Percentiles rank a stretch among this genome's conserved stretches.
Evolutionary conservation across 2,113 vertebrate species (phyloP).

Genomic region (Dissostichus mawsoni): DNA sequence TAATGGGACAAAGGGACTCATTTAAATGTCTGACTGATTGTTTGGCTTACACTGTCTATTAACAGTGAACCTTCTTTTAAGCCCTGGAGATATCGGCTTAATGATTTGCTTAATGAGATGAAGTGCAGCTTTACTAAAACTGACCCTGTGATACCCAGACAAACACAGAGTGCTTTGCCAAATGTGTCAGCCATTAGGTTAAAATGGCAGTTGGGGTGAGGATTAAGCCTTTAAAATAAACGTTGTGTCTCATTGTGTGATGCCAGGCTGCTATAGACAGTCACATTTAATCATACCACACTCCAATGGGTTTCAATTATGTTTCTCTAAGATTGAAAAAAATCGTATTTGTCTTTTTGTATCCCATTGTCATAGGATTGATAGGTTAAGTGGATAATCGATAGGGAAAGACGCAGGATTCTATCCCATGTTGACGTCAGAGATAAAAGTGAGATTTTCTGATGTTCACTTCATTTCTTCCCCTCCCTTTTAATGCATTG

Average conservation of each 20-base stretch:
- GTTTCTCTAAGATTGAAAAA: neutral
- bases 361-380: constrained; percentile 2
- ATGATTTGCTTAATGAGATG: constrained; percentile 28
- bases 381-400: constrained; percentile 26
- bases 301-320: neutral
- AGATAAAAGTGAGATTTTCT: constrained; percentile 42
- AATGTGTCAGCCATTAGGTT: constrained; percentile 42
- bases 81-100: constrained; percentile 8
- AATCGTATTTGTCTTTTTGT: neutral
- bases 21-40: neutral
- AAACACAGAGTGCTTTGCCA: constrained; percentile 29
- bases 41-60: neutral
- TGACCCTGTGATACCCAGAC: constrained; percentile 37
- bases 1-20: neutral
- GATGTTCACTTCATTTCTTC: constrained; percentile 4
- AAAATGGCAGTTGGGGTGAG: constrained; percentile 21
- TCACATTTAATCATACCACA: neutral
- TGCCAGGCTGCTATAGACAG: neutral
- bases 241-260: neutral
- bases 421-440: constrained; percentile 11
- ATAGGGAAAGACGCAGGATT: constrained; percentile 5
- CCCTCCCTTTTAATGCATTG: constrained; percentile 1
- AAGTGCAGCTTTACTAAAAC: constrained; percentile 9
- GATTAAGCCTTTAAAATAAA: constrained; percentile 31
- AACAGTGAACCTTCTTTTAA: neutral